Evolutionary conservation across 2,797 vertebrate genomes (phyloP).

Genomic region (Sphenodon punctatus): DNA sequence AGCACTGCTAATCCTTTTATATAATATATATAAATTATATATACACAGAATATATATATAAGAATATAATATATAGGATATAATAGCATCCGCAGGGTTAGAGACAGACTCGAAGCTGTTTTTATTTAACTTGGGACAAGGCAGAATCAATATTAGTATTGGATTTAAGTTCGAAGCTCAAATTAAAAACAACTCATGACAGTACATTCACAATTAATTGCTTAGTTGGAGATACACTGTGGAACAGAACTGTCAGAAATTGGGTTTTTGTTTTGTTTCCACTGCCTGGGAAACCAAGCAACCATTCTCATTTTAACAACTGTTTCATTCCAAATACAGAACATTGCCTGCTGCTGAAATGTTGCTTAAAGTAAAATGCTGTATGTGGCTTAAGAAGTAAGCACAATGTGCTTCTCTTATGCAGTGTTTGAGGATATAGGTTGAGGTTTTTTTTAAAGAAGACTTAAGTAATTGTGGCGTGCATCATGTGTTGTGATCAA

Average conservation of each 20-base stretch:
- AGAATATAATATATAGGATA: no score
- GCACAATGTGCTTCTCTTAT: fast-evolving
- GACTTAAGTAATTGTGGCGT: not conserved
- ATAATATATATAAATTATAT: no score
- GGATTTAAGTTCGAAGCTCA: no score
- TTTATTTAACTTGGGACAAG: no score
- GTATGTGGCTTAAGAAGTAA: slow-evolving; percentile 49
- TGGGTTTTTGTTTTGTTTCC: fast-evolving
- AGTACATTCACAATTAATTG: not conserved
- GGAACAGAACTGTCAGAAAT: not conserved
- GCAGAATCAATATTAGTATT: no score
- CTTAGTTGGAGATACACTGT: not conserved
- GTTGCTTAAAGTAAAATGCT: slow-evolving; percentile 15
- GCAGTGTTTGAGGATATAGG: no score
- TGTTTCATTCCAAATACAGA: not conserved
- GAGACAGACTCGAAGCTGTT: no score
- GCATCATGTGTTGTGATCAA: fast-evolving
- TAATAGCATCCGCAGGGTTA: no score
- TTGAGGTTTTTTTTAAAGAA: not conserved
- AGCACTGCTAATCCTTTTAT: no score
- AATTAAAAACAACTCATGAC: no score
- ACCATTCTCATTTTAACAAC: slow-evolving; percentile 1
- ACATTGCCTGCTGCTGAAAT: not conserved
- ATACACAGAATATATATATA: no score
- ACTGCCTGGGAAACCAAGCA: not conserved